phyloP scores from a whole-genome alignment of 2,113 vertebrate genomes.

The Lampris megalopsis region DNA sequence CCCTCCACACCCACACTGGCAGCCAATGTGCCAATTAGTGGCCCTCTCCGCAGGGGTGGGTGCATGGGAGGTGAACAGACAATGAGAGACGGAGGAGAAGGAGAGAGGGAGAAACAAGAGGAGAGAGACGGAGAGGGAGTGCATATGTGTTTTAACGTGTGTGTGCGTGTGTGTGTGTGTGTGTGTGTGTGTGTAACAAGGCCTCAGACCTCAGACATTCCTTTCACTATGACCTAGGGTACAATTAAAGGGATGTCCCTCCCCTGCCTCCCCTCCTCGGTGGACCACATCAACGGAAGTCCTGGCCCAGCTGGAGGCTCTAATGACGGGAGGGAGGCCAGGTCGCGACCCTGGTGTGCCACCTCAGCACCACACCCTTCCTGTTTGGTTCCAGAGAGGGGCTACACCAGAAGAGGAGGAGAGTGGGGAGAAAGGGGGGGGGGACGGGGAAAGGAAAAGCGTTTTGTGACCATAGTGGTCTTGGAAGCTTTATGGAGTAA shows the following conservation, averaged over 20 bases:
- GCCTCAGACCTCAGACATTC: conserved; percentile 86
- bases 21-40: conserved; percentile 88
- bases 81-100: conserved; percentile 69
- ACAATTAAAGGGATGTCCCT: conserved; percentile 85
- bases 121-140: conserved; percentile 56
- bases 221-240: conserved; percentile 82
- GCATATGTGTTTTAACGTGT: conserved; percentile 65
- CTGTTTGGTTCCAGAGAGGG: conserved; percentile 77
- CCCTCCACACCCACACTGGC: conserved; percentile 86
- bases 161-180: conserved; percentile 21
- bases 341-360: conserved; percentile 83
- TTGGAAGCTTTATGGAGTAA: not conserved
- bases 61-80: conserved; percentile 76
- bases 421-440: conserved; percentile 39
- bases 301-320: conserved; percentile 78
- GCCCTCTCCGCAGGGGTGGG: conserved; percentile 82
- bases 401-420: conserved; percentile 54
- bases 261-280: conserved; percentile 78
- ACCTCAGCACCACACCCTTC: conserved; percentile 81
- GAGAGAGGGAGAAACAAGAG: conserved; percentile 71
- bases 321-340: conserved; percentile 81
- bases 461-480: conserved; percentile 44
- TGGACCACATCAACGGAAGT: conserved; percentile 84
- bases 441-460: conserved; percentile 2
- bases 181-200: conserved; percentile 73